Conservation (phyloP, 2,888 invertebrate species). For the Deilephila elpenor region DNA sequence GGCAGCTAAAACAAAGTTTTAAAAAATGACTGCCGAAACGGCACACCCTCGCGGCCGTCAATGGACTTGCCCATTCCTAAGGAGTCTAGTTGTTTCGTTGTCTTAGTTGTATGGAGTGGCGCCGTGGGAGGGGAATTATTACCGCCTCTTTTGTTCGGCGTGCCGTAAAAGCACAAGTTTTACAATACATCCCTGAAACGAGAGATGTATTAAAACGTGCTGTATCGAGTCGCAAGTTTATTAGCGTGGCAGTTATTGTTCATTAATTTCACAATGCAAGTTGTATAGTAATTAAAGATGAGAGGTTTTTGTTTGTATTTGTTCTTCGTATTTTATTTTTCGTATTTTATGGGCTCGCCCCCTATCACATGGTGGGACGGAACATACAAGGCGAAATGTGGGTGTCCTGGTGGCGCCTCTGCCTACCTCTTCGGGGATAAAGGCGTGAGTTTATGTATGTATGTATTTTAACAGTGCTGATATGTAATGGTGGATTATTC, state of each 20-base stretch:
- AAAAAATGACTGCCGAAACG: slow-evolving; percentile 64
- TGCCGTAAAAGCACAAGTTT: slow-evolving; percentile 72
- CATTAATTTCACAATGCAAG: background rate
- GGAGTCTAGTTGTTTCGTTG: slow-evolving; percentile 69
- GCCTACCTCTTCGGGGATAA: too few species aligned
- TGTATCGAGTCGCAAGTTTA: slow-evolving; percentile 44
- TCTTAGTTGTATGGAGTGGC: slow-evolving; percentile 35
- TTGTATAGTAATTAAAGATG: background rate
- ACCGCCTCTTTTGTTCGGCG: slow-evolving; percentile 70
- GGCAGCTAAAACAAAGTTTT: slow-evolving; percentile 61
- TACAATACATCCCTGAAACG: slow-evolving; percentile 56
- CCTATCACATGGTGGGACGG: too few species aligned
- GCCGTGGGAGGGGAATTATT: slow-evolving; percentile 62
- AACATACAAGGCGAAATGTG: too few species aligned
- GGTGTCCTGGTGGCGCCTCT: too few species aligned
- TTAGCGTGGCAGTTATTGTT: slow-evolving; percentile 31
- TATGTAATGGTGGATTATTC: too few species aligned
- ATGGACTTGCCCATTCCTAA: slow-evolving; percentile 62
- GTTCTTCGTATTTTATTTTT: too few species aligned
- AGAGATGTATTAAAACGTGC: slow-evolving; percentile 54
- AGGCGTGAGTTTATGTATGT: too few species aligned
- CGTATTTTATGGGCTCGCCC: too few species aligned
- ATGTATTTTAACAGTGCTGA: too few species aligned
- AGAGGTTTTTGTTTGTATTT: background rate
- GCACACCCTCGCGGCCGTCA: slow-evolving; percentile 71